Percentiles rank a stretch among this genome's conserved stretches.
phyloP scores from a whole-genome alignment of 2,888 invertebrate genomes.

The Volucella inanis region DNA sequence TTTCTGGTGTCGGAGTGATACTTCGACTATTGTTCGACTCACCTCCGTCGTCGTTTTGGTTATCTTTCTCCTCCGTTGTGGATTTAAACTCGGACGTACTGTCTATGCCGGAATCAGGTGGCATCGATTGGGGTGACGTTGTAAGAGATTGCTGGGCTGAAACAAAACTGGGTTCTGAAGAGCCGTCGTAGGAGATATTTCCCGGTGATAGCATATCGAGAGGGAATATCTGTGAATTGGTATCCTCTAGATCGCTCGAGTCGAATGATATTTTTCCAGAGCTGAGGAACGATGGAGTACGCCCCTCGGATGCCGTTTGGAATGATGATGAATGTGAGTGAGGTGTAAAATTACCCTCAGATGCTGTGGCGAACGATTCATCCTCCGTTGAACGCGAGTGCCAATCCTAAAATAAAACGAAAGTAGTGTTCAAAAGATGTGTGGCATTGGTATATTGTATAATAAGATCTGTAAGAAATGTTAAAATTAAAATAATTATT shows the following conservation, averaged over 20 bases:
- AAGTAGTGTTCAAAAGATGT: neutral
- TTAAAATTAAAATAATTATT: too few species aligned
- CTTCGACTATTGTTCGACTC: slow-evolving; percentile 80
- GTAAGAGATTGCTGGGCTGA: slow-evolving; percentile 78
- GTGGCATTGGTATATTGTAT: neutral
- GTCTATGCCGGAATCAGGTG: slow-evolving; percentile 67
- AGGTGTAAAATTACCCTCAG: slow-evolving; percentile 87
- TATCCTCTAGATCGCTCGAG: slow-evolving; percentile 80
- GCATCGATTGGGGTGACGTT: slow-evolving; percentile 66
- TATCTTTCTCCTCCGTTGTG: slow-evolving; percentile 28
- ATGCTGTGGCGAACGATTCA: slow-evolving; percentile 88
- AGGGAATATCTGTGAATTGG: slow-evolving; percentile 78
- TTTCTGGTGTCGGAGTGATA: slow-evolving; percentile 80
- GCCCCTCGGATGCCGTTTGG: slow-evolving; percentile 87
- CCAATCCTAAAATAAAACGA: slow-evolving; percentile 80
- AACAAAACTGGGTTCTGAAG: slow-evolving; percentile 81
- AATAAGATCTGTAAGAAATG: neutral
- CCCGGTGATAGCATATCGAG: slow-evolving; percentile 78
- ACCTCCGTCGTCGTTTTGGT: slow-evolving; percentile 74
- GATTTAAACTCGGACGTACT: slow-evolving; percentile 69
- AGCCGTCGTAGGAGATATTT: slow-evolving; percentile 81
- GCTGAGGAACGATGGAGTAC: slow-evolving; percentile 85
- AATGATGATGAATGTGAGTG: slow-evolving; percentile 88
- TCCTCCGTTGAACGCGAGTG: slow-evolving; percentile 84
- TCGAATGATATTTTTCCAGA: slow-evolving; percentile 84